Conservation (phyloP, 2,113 vertebrate species). For the Trochalopteron elliotii region DNA sequence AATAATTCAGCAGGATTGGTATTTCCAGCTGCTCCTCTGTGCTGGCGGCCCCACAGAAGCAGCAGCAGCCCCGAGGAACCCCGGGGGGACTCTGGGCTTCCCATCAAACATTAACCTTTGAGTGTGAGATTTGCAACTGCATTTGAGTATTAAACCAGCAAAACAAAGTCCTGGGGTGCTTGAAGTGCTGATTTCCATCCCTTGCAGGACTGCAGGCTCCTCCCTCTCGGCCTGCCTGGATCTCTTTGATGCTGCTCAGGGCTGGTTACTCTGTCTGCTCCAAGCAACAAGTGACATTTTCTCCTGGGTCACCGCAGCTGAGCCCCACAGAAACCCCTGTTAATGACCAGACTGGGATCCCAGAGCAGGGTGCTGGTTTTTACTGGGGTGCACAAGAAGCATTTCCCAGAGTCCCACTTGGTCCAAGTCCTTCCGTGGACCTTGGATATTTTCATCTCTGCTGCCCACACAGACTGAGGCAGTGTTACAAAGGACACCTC, state of each 20-base stretch:
- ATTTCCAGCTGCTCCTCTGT: not conserved
- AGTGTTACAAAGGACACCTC: rapidly evolving
- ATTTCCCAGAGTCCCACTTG: rapidly evolving
- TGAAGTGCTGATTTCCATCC: not conserved
- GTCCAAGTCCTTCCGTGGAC: rapidly evolving
- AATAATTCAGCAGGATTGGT: not conserved
- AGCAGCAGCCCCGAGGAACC: not conserved
- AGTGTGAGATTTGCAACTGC: not conserved
- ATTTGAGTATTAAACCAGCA: not conserved
- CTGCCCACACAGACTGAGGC: not conserved
- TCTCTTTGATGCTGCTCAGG: not conserved
- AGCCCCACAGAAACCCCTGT: not conserved
- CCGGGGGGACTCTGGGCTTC: not conserved
- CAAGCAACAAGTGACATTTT: not conserved
- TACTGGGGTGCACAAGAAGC: not conserved
- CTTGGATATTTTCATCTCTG: rapidly evolving
- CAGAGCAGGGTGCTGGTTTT: not conserved
- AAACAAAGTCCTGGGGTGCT: not conserved
- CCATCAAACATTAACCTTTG: not conserved
- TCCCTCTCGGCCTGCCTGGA: not conserved
- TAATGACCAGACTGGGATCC: not conserved
- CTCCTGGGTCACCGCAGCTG: not conserved
- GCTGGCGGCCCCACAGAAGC: not conserved
- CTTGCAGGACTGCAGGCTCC: not conserved
- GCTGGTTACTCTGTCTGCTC: not conserved